Evolutionary conservation across 2,797 vertebrate species (phyloP), one percentile per base, ranked within the genome.

Genomic region (Sitta carolinensis): DNA sequence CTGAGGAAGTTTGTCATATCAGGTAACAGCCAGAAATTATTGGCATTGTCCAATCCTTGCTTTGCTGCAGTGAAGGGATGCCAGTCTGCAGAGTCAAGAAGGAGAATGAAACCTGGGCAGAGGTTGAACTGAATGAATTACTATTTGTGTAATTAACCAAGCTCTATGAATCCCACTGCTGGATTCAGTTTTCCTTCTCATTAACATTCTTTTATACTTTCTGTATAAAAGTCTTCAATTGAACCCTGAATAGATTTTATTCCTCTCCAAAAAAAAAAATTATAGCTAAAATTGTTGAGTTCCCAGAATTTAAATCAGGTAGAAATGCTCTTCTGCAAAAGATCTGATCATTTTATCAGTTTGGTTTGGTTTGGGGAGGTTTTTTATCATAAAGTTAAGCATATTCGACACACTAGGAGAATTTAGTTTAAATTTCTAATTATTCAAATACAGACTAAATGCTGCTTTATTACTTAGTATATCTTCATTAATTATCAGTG

Each of bases 401-500:
- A 30, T 92, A 80, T 93, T 96, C 11, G 64, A 91, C 94, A 95
- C 75, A 91, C 63, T 88, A 57, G 36, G 62, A 95, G 45, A 93
- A 87, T 81, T 92, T 76, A 55, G 75, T 93, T 90, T 92, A 87
- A 86, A 91, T 87, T 93, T 89, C 52, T 90, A 92, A 94, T 95
- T 91, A 93, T 96, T 95, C 82, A 90, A 96, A 95, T 90, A 78
- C 18, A 90, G 68, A 83, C 62, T 55, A 88, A 95, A 93, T 91
- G 47, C 59, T 61, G 25, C 75, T 79, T 93, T 92, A 91, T 77
- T 95, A 48, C 55, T 91, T 91, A 90, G 68, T 90, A 55, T 66
- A 90, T 95, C 84, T 92, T 83, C 75, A 90, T 93, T 91, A 95
- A 93, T 95, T 94, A 95, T 93, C 94, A 91, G 69, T 42, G 81